Conservation (phyloP, 2,888 invertebrate genomes). For the Hermodice carunculata region DNA sequence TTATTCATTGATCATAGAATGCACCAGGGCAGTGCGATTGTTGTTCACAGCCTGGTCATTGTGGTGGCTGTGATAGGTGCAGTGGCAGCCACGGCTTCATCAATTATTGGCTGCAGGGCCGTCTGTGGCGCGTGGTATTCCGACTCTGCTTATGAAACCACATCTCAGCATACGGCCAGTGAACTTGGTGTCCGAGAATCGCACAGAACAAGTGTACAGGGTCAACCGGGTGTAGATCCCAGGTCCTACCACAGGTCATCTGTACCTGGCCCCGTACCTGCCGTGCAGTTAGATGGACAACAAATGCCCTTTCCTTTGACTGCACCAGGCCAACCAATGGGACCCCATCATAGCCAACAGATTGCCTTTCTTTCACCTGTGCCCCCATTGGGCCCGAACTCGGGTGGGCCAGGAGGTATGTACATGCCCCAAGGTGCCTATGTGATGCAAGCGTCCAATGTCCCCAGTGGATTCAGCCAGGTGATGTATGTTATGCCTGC, state of each 20-base stretch:
- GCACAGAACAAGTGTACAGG: neutral
- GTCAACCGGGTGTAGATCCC: neutral
- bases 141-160: slow-evolving; percentile 48
- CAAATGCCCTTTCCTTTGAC: too few species aligned
- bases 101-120: slow-evolving; percentile 18
- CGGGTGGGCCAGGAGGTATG: neutral
- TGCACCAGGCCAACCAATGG: too few species aligned
- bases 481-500: slow-evolving; percentile 19
- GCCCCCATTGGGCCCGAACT: neutral
- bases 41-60: slow-evolving; percentile 13
- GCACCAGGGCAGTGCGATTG: neutral
- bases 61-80: slow-evolving; percentile 8
- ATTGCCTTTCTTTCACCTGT: neutral
- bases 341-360: too few species aligned
- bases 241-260: too few species aligned
- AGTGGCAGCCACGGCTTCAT: slow-evolving; percentile 11
- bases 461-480: slow-evolving; percentile 9
- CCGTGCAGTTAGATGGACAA: too few species aligned
- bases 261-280: neutral
- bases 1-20: neutral
- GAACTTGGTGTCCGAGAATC: neutral
- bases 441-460: slow-evolving; percentile 14
- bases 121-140: slow-evolving; percentile 72
- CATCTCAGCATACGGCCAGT: neutral
- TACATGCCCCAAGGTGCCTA: neutral